Evolutionary conservation across 2,113 vertebrate species (phyloP).

Genomic region (Gobius niger): DNA sequence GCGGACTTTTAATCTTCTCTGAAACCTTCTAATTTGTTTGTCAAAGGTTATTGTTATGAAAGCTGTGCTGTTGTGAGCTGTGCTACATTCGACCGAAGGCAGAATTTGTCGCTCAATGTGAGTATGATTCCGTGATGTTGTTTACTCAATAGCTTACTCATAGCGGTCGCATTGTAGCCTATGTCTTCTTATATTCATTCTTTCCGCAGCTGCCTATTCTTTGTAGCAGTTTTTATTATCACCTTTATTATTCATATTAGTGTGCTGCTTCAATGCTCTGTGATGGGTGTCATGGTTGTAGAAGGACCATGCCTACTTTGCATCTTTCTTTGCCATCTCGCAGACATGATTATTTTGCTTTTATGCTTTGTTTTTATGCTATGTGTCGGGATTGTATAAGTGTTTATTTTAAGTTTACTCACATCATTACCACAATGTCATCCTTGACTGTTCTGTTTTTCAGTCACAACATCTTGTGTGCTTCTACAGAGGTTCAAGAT

Average conservation of each 20-base stretch:
- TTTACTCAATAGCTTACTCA: not conserved
- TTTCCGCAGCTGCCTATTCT: too few relatives aligned
- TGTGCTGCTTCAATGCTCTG: not conserved
- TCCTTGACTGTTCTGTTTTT: not conserved
- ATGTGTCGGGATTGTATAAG: too few relatives aligned
- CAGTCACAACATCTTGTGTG: not conserved
- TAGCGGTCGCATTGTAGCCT: not conserved
- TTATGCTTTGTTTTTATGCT: too few relatives aligned
- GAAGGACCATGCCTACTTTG: not conserved
- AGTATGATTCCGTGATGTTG: not conserved
- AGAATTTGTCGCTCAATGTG: not conserved
- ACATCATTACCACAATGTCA: not conserved
- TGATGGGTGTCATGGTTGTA: not conserved
- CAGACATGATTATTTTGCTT: too few relatives aligned
- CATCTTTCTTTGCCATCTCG: too few relatives aligned
- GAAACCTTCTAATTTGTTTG: not conserved
- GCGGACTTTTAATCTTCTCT: not conserved
- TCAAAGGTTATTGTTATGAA: not conserved
- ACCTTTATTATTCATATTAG: too few relatives aligned
- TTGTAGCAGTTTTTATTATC: too few relatives aligned
- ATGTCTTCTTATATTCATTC: not conserved
- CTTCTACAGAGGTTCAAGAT: constrained; percentile 25
- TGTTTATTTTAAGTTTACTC: not conserved
- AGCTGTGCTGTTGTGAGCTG: not conserved
- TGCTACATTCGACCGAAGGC: not conserved